Percentiles rank a stretch among this genome's conserved stretches.
phyloP scores from a whole-genome alignment of 1,140 invertebrate species.

The Drosophila paulistorum region DNA sequence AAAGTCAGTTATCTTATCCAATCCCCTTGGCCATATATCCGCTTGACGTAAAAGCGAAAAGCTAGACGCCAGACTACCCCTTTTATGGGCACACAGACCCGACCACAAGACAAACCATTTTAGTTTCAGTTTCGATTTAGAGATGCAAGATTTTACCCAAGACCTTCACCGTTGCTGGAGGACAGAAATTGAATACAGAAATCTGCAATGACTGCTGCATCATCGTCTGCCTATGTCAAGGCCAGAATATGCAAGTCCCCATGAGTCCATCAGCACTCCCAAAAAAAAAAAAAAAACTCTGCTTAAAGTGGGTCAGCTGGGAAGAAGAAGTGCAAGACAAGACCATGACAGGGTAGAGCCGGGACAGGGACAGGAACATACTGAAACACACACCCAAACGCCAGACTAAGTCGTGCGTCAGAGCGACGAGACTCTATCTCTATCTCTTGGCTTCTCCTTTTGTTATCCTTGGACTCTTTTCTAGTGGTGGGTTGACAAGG shows the following conservation, averaged over 20 bases:
- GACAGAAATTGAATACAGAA: slow-evolving; percentile 21
- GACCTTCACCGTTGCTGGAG: slow-evolving; percentile 46
- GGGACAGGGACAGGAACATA: background rate
- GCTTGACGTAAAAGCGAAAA: background rate
- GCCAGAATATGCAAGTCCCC: background rate
- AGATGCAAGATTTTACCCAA: background rate
- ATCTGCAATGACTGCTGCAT: slow-evolving; percentile 8
- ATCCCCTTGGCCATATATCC: slow-evolving; percentile 10
- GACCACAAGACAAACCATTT: background rate
- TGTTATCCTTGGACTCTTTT: slow-evolving; percentile 30
- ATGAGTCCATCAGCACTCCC: slow-evolving; percentile 35
- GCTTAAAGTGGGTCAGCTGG: slow-evolving; percentile 39
- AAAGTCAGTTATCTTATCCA: slow-evolving; percentile 61
- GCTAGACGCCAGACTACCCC: slow-evolving; percentile 38
- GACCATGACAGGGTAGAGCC: slow-evolving; percentile 14
- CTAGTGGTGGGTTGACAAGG: too few species aligned
- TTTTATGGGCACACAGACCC: slow-evolving; percentile 45
- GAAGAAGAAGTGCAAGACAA: slow-evolving; percentile 24
- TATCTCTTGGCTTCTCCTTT: slow-evolving; percentile 31
- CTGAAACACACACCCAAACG: background rate
- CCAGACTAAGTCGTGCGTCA: background rate
- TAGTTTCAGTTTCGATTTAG: slow-evolving; percentile 1
- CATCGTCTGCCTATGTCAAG: slow-evolving; percentile 12
- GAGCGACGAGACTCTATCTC: background rate
- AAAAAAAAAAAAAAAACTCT: slow-evolving; percentile 21